Conservation (phyloP, 2,888 invertebrate species). For the Pyrrhosoma nymphula region DNA sequence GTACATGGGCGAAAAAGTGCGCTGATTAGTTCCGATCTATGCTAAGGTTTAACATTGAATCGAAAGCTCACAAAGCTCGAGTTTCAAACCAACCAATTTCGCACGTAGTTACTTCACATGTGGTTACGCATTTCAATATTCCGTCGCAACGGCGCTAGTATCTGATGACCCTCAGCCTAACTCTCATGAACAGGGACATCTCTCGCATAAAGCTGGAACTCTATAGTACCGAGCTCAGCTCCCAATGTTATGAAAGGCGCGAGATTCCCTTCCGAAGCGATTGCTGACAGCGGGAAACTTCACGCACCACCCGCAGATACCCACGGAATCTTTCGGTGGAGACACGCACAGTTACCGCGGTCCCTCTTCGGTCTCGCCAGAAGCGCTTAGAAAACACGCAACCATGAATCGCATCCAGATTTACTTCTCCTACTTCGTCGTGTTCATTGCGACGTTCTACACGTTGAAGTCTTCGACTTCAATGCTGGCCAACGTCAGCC, state of each 20-base stretch:
- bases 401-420: background rate
- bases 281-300: background rate
- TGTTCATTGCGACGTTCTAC: background rate
- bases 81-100: background rate
- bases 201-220: background rate
- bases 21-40: no score
- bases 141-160: background rate
- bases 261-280: background rate
- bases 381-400: background rate
- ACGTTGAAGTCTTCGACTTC: slow-evolving; percentile 36
- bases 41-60: no score
- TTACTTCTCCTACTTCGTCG: background rate
- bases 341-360: background rate
- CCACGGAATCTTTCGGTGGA: background rate
- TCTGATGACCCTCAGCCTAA: background rate
- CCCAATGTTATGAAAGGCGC: background rate
- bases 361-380: background rate
- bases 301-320: background rate
- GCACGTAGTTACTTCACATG: background rate
- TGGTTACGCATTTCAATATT: background rate
- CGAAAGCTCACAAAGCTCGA: background rate
- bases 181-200: background rate
- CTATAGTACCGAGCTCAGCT: background rate
- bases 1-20: no score
- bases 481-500: slow-evolving; percentile 51